These are phyloP conservation scores for Mycteria americana DNA, from an alignment of 2,797 vertebrate species.

Conservation along the genomic window DNA sequence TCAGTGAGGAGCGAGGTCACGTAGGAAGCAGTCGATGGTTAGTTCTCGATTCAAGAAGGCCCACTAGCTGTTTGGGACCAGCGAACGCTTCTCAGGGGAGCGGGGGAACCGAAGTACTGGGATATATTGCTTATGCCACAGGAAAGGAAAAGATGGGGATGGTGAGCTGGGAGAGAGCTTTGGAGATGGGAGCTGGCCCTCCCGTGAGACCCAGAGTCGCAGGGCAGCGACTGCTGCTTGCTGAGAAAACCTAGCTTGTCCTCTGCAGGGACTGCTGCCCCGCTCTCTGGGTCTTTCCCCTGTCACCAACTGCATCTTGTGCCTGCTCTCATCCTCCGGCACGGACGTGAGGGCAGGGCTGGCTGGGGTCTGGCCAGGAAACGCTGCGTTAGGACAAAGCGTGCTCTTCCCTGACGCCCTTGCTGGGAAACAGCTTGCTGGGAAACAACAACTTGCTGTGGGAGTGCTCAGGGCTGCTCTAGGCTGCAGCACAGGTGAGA, in stretches of 20 bases:
- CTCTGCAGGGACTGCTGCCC: background rate
- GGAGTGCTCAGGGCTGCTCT: background rate
- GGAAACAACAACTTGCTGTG: background rate
- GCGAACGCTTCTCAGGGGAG: background rate
- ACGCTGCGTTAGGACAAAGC: background rate
- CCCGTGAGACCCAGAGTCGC: rapidly evolving
- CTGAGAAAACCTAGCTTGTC: too few species aligned
- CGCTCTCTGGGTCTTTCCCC: rapidly evolving
- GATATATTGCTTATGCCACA: background rate
- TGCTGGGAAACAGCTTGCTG: background rate
- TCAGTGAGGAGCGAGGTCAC: background rate
- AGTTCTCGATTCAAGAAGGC: background rate
- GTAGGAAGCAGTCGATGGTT: background rate
- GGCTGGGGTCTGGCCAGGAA: background rate
- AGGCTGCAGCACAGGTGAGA: background rate
- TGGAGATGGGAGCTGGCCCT: background rate
- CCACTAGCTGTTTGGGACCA: too few species aligned
- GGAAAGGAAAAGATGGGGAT: background rate
- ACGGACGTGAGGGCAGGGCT: background rate
- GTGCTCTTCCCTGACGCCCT: background rate
- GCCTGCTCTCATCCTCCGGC: background rate
- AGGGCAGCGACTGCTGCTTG: background rate
- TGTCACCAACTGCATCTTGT: too few species aligned
- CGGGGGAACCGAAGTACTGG: rapidly evolving
- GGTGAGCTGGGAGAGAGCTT: background rate